These are phyloP conservation scores for Eucera pruinosa DNA, from an alignment of 2,888 invertebrate genomes.

Conservation along the genomic window DNA sequence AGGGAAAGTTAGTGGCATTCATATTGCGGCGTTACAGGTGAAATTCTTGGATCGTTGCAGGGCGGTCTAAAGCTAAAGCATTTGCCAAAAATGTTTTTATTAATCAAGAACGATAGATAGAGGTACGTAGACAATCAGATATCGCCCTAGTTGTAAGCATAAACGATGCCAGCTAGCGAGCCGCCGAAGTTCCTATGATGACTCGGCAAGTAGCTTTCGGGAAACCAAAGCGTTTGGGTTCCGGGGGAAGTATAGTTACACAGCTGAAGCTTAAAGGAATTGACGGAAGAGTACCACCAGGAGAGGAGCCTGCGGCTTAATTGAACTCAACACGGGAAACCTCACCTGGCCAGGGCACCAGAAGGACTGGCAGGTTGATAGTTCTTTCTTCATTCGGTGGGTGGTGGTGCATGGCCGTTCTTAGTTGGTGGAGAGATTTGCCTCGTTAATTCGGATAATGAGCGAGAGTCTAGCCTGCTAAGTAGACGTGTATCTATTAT, in stretches of 20 bases:
- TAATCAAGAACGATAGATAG: conserved; percentile 87
- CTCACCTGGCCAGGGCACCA: no score
- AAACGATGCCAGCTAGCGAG: conserved; percentile 86
- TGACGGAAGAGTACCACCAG: conserved; percentile 89
- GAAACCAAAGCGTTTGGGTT: conserved; percentile 89
- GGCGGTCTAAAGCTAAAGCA: conserved; percentile 87
- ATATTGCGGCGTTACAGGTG: conserved; percentile 87
- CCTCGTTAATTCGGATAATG: background rate
- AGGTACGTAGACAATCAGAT: conserved; percentile 89
- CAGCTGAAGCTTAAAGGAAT: conserved; percentile 87
- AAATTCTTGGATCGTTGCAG: conserved; percentile 88
- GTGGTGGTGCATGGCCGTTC: conserved; percentile 89
- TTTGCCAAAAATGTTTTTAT: conserved; percentile 86
- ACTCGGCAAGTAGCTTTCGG: conserved; percentile 86
- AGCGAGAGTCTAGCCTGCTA: no score
- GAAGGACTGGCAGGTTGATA: conserved; percentile 89
- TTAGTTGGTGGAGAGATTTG: conserved; percentile 3
- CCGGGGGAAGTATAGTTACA: conserved; percentile 88
- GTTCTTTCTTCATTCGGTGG: conserved; percentile 89
- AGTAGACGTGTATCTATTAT: conserved; percentile 20
- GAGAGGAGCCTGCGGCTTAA: no score
- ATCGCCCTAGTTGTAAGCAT: conserved; percentile 88
- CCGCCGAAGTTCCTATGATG: conserved; percentile 63
- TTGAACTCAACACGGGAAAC: no score
- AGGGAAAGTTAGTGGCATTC: conserved; percentile 87